Percentiles rank a stretch among this genome's conserved stretches.
Evolutionary conservation across 2,797 vertebrate species (phyloP).

Genomic region (Phataginus tricuspis): DNA sequence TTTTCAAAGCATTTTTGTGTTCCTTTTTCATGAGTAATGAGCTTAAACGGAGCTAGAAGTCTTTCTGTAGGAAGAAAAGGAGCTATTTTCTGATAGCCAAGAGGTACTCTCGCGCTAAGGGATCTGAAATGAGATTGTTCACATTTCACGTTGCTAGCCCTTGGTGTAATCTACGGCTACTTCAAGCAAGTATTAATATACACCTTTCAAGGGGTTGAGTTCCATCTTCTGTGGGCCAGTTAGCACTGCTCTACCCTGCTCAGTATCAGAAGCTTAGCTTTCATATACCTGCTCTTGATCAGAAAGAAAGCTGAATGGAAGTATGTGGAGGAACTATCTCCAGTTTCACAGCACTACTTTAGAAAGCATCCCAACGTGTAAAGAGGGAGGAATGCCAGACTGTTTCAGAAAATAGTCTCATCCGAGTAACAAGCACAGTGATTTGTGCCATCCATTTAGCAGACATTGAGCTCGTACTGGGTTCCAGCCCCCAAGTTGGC

Average conservation of each 20-base stretch:
- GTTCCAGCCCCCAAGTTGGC: background rate
- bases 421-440: background rate
- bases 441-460: background rate
- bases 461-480: background rate
- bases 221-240: background rate
- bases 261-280: background rate
- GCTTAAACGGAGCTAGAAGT: background rate
- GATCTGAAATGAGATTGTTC: constrained; percentile 4
- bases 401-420: background rate
- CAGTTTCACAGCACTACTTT: background rate
- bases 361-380: background rate
- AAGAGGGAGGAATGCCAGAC: background rate
- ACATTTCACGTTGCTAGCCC: background rate
- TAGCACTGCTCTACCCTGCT: background rate
- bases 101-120: constrained; percentile 13
- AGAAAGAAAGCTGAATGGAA: background rate
- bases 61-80: constrained; percentile 21
- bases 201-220: background rate
- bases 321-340: background rate
- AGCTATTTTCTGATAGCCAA: constrained; percentile 42
- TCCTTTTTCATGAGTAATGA: constrained; percentile 20
- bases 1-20: constrained; percentile 42
- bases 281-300: background rate
- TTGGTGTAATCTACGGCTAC: background rate
- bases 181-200: background rate